Evolutionary conservation across 2,888 invertebrate genomes (phyloP).

Genomic region (Parochlus steinenii): DNA sequence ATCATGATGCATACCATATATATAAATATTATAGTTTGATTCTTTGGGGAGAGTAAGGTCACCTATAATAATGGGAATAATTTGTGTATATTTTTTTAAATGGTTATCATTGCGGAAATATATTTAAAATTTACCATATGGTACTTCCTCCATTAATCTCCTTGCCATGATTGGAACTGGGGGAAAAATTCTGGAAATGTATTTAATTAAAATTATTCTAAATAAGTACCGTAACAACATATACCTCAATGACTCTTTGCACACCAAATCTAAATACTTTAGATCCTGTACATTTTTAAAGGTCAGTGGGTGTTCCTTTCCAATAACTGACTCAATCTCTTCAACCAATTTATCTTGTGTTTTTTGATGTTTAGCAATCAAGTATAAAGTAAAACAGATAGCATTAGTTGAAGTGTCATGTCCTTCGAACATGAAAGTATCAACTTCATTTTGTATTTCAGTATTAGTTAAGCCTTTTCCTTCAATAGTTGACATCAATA

Average conservation of each 20-base stretch:
- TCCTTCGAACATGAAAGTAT: constrained; percentile 47
- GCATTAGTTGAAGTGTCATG: constrained; percentile 27
- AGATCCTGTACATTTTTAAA: constrained; percentile 21
- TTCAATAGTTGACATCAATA: constrained; percentile 36
- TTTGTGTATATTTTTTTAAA: too few relatives aligned
- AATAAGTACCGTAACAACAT: too few relatives aligned
- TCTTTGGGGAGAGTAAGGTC: constrained; percentile 4
- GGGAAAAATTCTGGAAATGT: too few relatives aligned
- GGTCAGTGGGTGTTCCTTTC: constrained; percentile 17
- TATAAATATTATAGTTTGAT: constrained; percentile 9
- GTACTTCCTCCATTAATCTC: constrained; percentile 23
- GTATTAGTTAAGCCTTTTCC: constrained; percentile 33
- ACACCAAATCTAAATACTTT: constrained; percentile 28
- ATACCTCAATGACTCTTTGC: constrained; percentile 27
- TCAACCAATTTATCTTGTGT: constrained; percentile 23
- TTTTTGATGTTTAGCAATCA: constrained; percentile 24
- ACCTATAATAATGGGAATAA: constrained; percentile 8
- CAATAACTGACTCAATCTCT: constrained; percentile 23
- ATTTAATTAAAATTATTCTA: too few relatives aligned
- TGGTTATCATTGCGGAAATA: too few relatives aligned
- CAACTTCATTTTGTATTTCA: constrained; percentile 41
- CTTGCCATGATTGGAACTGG: constrained; percentile 27
- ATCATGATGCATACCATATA: constrained; percentile 15
- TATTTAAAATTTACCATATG: constrained; percentile 26
- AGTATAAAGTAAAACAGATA: constrained; percentile 25